Evolutionary conservation across 2,113 vertebrate genomes (phyloP), one percentile per base, ranked within the genome.

Genomic region (Hirundichthys speculiger): DNA sequence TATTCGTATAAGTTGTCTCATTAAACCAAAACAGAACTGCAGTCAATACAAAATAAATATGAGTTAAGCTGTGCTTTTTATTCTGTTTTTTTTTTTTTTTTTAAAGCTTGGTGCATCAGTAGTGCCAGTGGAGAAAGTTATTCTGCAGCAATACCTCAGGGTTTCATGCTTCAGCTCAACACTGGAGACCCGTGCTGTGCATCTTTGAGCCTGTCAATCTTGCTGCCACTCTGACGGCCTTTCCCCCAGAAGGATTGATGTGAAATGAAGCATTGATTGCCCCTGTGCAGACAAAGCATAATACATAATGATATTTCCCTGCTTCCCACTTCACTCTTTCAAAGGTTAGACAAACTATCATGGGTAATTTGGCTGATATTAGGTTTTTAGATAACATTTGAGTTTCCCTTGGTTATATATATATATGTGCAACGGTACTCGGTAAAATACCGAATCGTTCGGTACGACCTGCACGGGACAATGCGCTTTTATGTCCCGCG

Each of bases 211-310:
- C 54, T 62, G 45, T 65, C 63, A 60, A 38, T 67, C 25, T 41
- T 64, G 40, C 48, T n/a, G 22, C 42, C 42, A 47, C 66, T 66
- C 64, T 41, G 57, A 66, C 22, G 43, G 43, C 64, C 22, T 53
- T 66, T 56, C 43, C 45, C 64, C 65, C 73, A 65, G 40, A 71
- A 71, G 70, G 59, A 69, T 69, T 77, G 43, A 57, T 74, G 78
- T 83, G 83, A 86, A 86, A 90, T 79, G 79, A 82, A 80, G 79
- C 84, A 86, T 84, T 85, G 84, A 82, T 85, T 89, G 83, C 73
- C 80, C 83, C 75, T 71, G 79, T 73, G 82, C 69, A 67, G 61
- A 69, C 45, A 19, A 66, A 85, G 78, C 48, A 59, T 84, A 83
- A 86, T 78, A 81, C 67, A 86, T 86, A 88, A 86, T 87, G 80